Evolutionary conservation across 1,140 invertebrate species (phyloP).

Genomic region (Drosophila trapezifrons): DNA sequence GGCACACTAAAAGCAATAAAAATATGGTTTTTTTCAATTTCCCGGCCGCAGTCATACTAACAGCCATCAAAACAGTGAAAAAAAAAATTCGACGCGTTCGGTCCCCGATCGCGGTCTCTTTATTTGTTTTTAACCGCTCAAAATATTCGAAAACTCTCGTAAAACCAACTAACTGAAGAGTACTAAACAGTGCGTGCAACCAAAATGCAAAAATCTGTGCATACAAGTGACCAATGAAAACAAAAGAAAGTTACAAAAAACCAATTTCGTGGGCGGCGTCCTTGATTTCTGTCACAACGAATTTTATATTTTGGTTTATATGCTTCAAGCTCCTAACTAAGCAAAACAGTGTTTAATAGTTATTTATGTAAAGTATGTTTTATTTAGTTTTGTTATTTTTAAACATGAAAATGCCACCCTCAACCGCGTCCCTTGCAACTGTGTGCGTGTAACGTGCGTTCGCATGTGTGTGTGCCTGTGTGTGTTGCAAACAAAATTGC

Average conservation of each 20-base stretch:
- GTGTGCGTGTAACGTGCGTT: slow-evolving; percentile 16
- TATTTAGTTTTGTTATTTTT: slow-evolving; percentile 27
- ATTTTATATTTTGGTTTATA: slow-evolving; percentile 3
- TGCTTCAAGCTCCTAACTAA: not conserved
- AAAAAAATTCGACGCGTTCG: slow-evolving; percentile 9
- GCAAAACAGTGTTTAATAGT: slow-evolving; percentile 6
- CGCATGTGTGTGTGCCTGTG: not conserved
- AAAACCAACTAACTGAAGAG: slow-evolving; percentile 4
- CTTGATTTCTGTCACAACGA: not conserved
- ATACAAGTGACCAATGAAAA: slow-evolving; percentile 1
- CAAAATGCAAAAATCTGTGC: not conserved
- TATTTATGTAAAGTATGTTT: not conserved
- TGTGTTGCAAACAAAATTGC: slow-evolving; percentile 12
- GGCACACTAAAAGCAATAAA: not conserved
- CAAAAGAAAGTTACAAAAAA: not conserved
- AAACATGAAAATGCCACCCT: slow-evolving; percentile 38
- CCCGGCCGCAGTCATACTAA: not conserved
- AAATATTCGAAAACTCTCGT: slow-evolving; percentile 22
- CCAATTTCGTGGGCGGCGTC: slow-evolving; percentile 5
- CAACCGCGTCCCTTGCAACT: slow-evolving; percentile 27
- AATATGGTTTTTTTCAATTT: not conserved
- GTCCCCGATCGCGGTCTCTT: slow-evolving; percentile 5
- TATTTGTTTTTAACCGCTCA: slow-evolving; percentile 13
- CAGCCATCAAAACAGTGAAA: slow-evolving; percentile 2
- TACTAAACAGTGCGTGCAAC: slow-evolving; percentile 1